A percentile compares a stretch with the other conserved stretches of the same genome.
Evolutionary conservation across 2,797 vertebrate species (phyloP).

Genomic region (Botia almorhae): DNA sequence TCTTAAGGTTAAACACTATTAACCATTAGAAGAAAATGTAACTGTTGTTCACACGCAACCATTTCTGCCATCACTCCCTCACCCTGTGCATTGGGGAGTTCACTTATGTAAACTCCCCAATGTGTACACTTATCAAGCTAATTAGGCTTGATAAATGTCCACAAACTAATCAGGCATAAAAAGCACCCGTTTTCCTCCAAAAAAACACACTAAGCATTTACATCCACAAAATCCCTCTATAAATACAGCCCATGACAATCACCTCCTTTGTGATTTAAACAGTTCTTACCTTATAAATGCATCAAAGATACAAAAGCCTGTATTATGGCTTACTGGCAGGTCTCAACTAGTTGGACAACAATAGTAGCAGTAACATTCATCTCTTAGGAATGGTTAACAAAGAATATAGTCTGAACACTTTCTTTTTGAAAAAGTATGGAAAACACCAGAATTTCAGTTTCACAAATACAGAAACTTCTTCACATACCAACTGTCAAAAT

Average conservation of each 20-base stretch:
- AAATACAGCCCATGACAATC: constrained; percentile 4
- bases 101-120: background rate
- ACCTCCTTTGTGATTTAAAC: constrained; percentile 18
- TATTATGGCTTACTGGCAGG: background rate
- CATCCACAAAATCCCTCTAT: background rate
- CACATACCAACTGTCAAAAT: background rate
- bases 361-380: background rate
- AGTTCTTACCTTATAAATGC: background rate
- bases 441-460: background rate
- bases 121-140: background rate
- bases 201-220: background rate
- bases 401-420: background rate
- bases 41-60: background rate
- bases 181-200: background rate
- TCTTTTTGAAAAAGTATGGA: background rate
- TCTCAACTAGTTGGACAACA: constrained; percentile 19
- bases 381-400: background rate
- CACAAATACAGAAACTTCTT: background rate
- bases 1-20: background rate
- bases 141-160: background rate
- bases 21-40: constrained; percentile 22
- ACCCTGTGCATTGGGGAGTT: background rate
- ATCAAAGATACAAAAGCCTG: background rate
- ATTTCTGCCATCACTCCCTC: background rate
- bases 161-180: background rate